Conservation (phyloP, 2,888 invertebrate species). For the Phasia obesa region DNA sequence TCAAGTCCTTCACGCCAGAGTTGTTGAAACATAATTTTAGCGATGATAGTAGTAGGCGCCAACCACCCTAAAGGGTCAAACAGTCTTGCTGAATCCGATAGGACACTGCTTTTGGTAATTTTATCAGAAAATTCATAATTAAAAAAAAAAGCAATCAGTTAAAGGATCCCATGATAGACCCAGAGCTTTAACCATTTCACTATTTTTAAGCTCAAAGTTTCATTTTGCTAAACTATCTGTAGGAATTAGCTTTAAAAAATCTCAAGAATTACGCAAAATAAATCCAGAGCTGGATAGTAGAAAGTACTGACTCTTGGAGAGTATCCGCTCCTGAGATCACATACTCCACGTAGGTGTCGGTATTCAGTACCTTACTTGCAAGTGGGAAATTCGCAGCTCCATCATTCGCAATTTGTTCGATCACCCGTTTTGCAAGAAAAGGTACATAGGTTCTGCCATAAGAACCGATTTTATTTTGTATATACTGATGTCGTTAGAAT, state of each 20-base stretch:
- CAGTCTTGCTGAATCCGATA: conserved; percentile 16
- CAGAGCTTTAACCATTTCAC: conserved; percentile 32
- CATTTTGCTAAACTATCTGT: conserved; percentile 13
- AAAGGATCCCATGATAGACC: conserved; percentile 30
- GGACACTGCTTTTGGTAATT: conserved; percentile 2
- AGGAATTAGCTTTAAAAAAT: conserved; percentile 44
- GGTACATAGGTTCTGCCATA: conserved; percentile 25
- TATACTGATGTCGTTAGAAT: conserved; percentile 19
- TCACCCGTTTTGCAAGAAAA: conserved; percentile 25
- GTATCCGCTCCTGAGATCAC: conserved; percentile 52
- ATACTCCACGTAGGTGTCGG: conserved; percentile 42
- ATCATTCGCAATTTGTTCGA: conserved; percentile 33
- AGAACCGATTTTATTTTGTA: conserved; percentile 33
- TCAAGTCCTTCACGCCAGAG: conserved; percentile 46
- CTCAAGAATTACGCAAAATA: conserved; percentile 43
- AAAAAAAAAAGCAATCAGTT: neutral
- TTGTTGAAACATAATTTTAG: conserved; percentile 46
- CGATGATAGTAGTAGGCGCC: conserved; percentile 16
- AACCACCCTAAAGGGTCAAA: conserved; percentile 26
- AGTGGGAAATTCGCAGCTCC: conserved; percentile 7
- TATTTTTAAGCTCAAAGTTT: conserved; percentile 24
- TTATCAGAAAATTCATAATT: neutral
- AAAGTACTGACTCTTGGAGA: conserved; percentile 4
- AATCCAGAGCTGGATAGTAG: conserved; percentile 1
- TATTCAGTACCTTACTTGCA: conserved; percentile 17